Evolutionary conservation across 1,140 invertebrate species (phyloP).

Genomic region (Tribolium madens): DNA sequence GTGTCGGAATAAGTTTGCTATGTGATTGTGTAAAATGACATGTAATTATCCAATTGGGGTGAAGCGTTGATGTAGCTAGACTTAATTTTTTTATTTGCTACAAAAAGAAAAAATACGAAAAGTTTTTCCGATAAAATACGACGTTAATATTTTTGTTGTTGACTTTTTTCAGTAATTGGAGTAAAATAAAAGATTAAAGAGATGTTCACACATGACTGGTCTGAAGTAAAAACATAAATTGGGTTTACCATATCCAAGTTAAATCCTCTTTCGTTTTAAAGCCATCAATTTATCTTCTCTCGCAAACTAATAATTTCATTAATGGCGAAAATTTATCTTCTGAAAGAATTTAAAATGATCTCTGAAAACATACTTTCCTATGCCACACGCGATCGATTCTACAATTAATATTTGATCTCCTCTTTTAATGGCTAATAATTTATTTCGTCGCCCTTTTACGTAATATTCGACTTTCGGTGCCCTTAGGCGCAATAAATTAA

Average conservation of each 20-base stretch:
- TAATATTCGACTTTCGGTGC: background rate
- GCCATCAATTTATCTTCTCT: conserved; percentile 3
- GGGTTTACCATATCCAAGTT: conserved; percentile 6
- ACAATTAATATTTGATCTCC: background rate
- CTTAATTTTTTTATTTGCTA: background rate
- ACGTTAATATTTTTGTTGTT: background rate
- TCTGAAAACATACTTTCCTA: background rate
- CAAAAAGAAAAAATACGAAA: background rate
- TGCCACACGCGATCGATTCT: background rate
- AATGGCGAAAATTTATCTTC: conserved; percentile 10
- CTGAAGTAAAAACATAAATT: background rate
- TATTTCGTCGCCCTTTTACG: background rate
- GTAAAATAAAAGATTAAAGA: background rate
- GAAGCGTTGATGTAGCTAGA: background rate
- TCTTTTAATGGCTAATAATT: background rate
- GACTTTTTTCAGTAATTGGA: background rate
- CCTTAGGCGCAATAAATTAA: background rate
- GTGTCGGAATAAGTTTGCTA: background rate
- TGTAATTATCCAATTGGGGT: background rate
- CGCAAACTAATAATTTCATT: conserved; percentile 12
- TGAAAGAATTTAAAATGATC: conserved; percentile 8
- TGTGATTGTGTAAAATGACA: background rate
- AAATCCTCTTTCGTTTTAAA: background rate
- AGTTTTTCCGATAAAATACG: background rate
- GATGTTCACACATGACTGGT: background rate